phyloP scores from a whole-genome alignment of 2,888 invertebrate genomes.

The Tenthredo livida region DNA sequence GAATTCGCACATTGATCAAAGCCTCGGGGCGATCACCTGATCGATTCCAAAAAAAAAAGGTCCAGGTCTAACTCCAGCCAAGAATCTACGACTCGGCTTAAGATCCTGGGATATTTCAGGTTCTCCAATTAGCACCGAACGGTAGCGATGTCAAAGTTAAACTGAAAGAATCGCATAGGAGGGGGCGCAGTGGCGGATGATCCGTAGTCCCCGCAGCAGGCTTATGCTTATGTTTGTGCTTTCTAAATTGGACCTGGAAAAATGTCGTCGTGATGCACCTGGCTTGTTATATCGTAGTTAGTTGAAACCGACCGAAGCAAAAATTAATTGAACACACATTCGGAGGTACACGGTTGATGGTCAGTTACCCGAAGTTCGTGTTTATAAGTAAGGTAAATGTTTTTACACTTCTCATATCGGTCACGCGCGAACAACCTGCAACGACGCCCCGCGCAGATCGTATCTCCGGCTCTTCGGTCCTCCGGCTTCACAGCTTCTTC shows the following conservation, averaged over 20 bases:
- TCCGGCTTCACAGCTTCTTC: neutral
- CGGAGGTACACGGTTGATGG: neutral
- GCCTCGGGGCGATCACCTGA: slow-evolving; percentile 28
- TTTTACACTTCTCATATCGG: slow-evolving; percentile 45
- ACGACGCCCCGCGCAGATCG: neutral
- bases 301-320: neutral
- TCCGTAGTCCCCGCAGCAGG: slow-evolving; percentile 33
- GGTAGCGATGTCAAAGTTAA: slow-evolving; percentile 31
- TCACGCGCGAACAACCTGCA: slow-evolving; percentile 45
- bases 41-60: slow-evolving; percentile 14
- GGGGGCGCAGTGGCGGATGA: slow-evolving; percentile 31
- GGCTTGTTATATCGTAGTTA: slow-evolving; percentile 4
- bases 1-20: slow-evolving; percentile 48
- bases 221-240: slow-evolving; percentile 29
- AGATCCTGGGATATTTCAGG: neutral
- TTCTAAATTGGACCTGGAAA: slow-evolving; percentile 47
- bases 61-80: neutral
- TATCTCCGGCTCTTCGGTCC: neutral
- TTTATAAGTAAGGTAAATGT: slow-evolving; percentile 45
- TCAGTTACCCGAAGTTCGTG: neutral
- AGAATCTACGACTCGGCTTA: neutral
- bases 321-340: slow-evolving; percentile 36
- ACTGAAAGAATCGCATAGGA: slow-evolving; percentile 12
- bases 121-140: slow-evolving; percentile 41
- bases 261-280: slow-evolving; percentile 17